These are phyloP conservation scores for Lacerta viridis DNA, from an alignment of 2,797 vertebrate genomes.

Conservation along the genomic window DNA sequence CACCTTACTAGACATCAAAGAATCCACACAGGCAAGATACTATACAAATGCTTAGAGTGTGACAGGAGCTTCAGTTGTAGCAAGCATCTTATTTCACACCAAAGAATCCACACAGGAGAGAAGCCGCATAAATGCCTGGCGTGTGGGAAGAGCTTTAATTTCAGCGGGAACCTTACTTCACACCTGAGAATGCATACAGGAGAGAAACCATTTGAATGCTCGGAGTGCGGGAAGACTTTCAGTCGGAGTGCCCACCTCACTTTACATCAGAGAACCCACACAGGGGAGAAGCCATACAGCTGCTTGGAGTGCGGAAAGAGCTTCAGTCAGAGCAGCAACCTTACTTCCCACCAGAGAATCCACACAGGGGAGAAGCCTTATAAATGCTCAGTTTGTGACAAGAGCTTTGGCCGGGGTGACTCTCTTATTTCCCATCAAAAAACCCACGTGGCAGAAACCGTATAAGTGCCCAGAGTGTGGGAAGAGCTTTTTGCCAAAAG, in stretches of 20 bases:
- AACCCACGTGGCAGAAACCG: not conserved
- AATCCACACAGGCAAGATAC: not conserved
- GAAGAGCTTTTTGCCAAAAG: not conserved
- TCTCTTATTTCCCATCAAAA: constrained; percentile 17
- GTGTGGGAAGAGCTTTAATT: constrained; percentile 3
- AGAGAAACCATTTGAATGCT: constrained; percentile 7
- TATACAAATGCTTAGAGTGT: not conserved
- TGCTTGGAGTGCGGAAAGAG: constrained; percentile 11
- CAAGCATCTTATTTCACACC: not conserved
- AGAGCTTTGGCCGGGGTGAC: not conserved
- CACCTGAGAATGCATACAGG: constrained; percentile 15
- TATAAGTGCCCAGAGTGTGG: not conserved
- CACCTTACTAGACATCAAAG: constrained; percentile 12
- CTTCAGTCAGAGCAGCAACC: constrained; percentile 22
- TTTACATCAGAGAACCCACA: constrained; percentile 20
- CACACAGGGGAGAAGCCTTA: constrained; percentile 23
- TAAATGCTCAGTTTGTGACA: not conserved
- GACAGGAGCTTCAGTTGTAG: constrained; percentile 19
- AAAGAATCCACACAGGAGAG: constrained; percentile 2
- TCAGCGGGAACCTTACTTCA: constrained; percentile 17
- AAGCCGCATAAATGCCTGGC: not conserved
- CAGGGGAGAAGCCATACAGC: constrained; percentile 13
- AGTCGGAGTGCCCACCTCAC: constrained; percentile 16
- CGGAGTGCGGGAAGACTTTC: constrained; percentile 4
- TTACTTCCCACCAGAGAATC: constrained; percentile 10